phyloP scores from a whole-genome alignment of 2,888 invertebrate species.

The Julus scandinavius region DNA sequence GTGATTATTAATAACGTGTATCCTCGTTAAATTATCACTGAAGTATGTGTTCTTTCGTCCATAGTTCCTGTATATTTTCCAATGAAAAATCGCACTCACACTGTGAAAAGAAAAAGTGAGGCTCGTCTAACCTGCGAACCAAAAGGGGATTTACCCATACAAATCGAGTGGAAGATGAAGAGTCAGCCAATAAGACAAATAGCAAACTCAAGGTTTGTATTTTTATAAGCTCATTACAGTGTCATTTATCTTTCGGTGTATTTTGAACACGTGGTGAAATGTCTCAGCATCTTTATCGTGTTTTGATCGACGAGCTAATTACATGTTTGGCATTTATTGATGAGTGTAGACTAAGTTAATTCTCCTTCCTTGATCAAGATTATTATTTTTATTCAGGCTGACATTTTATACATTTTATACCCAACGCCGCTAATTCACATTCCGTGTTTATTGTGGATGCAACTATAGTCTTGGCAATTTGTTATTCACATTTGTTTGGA shows the following conservation, averaged over 20 bases:
- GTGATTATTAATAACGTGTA: background rate
- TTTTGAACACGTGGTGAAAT: background rate
- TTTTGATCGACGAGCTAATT: conserved; percentile 32
- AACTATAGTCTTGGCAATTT: background rate
- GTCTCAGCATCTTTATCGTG: background rate
- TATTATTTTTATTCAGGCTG: background rate
- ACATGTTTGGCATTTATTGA: background rate
- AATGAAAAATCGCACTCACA: conserved; percentile 90
- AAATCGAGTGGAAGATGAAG: conserved; percentile 83
- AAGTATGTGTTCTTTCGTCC: conserved; percentile 7
- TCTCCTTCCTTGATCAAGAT: background rate
- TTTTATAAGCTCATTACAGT: background rate
- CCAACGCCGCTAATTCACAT: background rate
- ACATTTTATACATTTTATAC: background rate
- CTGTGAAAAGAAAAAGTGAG: conserved; percentile 88
- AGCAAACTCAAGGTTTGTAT: conserved; percentile 48
- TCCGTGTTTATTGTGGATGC: background rate
- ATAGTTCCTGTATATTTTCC: conserved; percentile 92
- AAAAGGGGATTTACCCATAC: conserved; percentile 89
- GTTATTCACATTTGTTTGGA: background rate
- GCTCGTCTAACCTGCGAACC: conserved; percentile 87
- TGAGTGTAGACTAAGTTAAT: background rate
- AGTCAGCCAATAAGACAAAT: conserved; percentile 48
- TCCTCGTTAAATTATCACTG: background rate
- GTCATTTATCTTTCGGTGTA: conserved; percentile 22